A percentile compares a stretch with the other conserved stretches of the same genome.
Conservation (phyloP, 1,140 invertebrate genomes). For the Stenopsyche tienmushanensis region DNA sequence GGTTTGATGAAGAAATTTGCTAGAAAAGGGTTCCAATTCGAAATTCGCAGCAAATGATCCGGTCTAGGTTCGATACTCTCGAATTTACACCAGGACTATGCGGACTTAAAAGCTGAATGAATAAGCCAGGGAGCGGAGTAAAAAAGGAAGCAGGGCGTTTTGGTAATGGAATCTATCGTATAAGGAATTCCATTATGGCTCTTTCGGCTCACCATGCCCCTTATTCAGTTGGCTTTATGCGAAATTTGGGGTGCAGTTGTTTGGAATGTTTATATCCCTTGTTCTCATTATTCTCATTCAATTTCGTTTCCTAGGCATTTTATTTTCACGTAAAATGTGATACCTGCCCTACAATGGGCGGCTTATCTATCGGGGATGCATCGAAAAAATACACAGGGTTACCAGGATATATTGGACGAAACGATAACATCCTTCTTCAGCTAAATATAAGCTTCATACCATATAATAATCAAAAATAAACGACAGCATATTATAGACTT, state of each 20-base stretch:
- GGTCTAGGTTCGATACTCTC: no score
- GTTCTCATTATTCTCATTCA: slow-evolving; percentile 40
- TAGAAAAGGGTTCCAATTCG: no score
- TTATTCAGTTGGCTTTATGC: slow-evolving; percentile 30
- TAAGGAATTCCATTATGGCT: slow-evolving; percentile 37
- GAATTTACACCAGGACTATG: no score
- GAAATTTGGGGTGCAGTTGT: slow-evolving; percentile 41
- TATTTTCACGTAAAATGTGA: slow-evolving; percentile 29
- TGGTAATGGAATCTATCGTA: slow-evolving; percentile 23
- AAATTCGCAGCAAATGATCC: no score
- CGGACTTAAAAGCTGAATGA: no score
- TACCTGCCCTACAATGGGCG: slow-evolving; percentile 32
- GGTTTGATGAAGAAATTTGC: no score
- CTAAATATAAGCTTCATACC: no score
- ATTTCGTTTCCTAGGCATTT: slow-evolving; percentile 35
- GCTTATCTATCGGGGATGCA: slow-evolving; percentile 28
- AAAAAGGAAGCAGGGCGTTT: slow-evolving; percentile 2
- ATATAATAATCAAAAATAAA: no score
- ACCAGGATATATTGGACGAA: neutral
- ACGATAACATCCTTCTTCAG: no score
- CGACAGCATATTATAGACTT: no score
- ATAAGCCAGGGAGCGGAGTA: neutral
- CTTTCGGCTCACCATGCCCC: neutral
- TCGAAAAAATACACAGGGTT: slow-evolving; percentile 18
- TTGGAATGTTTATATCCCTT: slow-evolving; percentile 41